Percentiles rank a stretch among this genome's conserved stretches.
Conservation (phyloP, 2,113 vertebrate species). For the Aplodontia rufa region DNA sequence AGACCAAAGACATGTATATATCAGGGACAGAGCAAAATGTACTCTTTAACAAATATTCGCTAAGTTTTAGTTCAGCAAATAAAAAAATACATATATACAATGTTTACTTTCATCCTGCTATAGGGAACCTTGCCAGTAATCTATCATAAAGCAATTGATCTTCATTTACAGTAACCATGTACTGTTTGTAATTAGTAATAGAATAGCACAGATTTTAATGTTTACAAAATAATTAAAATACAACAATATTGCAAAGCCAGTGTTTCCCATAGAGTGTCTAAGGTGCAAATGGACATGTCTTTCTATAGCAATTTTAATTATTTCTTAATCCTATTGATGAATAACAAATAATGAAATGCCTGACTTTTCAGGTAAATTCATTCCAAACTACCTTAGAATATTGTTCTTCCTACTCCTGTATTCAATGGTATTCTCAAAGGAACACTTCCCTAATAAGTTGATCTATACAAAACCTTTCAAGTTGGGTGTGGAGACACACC, state of each 20-base stretch:
- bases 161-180: not conserved
- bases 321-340: slow-evolving; percentile 51
- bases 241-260: slow-evolving; percentile 26
- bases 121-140: not conserved
- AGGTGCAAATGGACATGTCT: not conserved
- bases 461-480: slow-evolving; percentile 24
- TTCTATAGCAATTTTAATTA: slow-evolving; percentile 38
- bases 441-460: not conserved
- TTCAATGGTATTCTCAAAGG: not conserved
- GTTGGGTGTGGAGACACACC: too few relatives aligned
- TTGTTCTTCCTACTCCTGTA: not conserved
- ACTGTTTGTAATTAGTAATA: slow-evolving; percentile 2
- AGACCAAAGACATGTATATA: not conserved
- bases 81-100: not conserved
- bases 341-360: slow-evolving; percentile 42
- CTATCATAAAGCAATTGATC: not conserved
- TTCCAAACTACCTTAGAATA: too few relatives aligned
- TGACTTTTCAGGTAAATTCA: slow-evolving; percentile 29
- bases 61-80: slow-evolving; percentile 50
- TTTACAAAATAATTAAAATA: slow-evolving; percentile 48
- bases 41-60: not conserved
- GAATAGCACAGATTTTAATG: slow-evolving; percentile 19
- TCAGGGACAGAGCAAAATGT: not conserved
- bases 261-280: too few relatives aligned
- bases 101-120: slow-evolving; percentile 1